Percentiles rank a stretch among this genome's conserved stretches.
Evolutionary conservation across 2,797 vertebrate species (phyloP).

Genomic region (Lagocephalus sceleratus): DNA sequence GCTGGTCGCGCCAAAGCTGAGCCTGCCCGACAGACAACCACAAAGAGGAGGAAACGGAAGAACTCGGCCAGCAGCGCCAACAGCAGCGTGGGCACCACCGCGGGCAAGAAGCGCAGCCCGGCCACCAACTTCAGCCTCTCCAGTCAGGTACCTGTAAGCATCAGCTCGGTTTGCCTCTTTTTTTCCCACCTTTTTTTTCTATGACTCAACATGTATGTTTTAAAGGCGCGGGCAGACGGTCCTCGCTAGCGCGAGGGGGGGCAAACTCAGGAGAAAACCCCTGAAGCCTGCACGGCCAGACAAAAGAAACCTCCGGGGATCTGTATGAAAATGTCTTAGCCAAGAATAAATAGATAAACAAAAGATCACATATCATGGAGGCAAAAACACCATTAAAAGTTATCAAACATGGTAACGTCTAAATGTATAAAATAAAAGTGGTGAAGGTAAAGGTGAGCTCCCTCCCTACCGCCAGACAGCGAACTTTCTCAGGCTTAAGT

Average conservation of each 20-base stretch:
- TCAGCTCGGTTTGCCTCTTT: slow-evolving; percentile 71
- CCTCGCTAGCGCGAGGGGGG: slow-evolving; percentile 23
- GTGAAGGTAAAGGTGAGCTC: slow-evolving; percentile 17
- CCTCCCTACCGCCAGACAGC: slow-evolving; percentile 13
- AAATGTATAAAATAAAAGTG: slow-evolving; percentile 19
- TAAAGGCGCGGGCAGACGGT: slow-evolving; percentile 23
- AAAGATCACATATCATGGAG: slow-evolving; percentile 37
- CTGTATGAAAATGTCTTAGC: slow-evolving; percentile 32
- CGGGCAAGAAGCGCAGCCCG: slow-evolving; percentile 93
- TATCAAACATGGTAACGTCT: slow-evolving; percentile 24
- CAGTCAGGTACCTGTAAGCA: slow-evolving; percentile 99
- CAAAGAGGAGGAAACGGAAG: slow-evolving; percentile 99
- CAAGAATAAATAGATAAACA: slow-evolving; percentile 31
- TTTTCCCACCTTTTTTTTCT: slow-evolving; percentile 6
- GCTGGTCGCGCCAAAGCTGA: slow-evolving; percentile 84
- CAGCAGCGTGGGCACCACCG: slow-evolving; percentile 87
- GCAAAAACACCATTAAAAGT: slow-evolving; percentile 41
- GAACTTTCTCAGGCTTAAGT: not conserved
- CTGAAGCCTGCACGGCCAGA: slow-evolving; percentile 33
- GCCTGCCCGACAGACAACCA: slow-evolving; percentile 94
- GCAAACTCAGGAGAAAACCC: slow-evolving; percentile 19
- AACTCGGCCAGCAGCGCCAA: slow-evolving; percentile 98
- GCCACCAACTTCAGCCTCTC: slow-evolving; percentile 95
- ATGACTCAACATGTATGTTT: slow-evolving; percentile 26
- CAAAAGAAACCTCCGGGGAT: slow-evolving; percentile 41